Evolutionary conservation across 2,888 invertebrate genomes (phyloP), one percentile per base, ranked within the genome.

Genomic region (Rhagium mordax): DNA sequence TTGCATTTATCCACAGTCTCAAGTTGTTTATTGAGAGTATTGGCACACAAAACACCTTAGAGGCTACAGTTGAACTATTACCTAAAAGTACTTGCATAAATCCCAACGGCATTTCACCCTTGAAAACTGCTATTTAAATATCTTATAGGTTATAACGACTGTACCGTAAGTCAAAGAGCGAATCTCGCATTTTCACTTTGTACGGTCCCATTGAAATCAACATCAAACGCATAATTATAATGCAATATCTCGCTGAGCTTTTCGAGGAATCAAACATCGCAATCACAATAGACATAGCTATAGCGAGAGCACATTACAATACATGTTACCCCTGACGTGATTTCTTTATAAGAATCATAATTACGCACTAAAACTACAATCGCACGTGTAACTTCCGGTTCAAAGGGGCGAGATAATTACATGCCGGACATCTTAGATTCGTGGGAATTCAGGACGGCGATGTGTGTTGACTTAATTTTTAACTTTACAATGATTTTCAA

Each of bases 341-440:
- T 77, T 80, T 74, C 72, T 66, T 78, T 77, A 82, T 79, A 79
- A 72, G 70, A 70, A 68, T 72, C 70, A 80, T 83, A 84, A 84
- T 84, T 82, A 83, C 80, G 79, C 78, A 77, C 72, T 78, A 72
- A 79, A 77, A 78, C 80, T 79, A 79, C 74, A 79, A 81, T 80
- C 78, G 81, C 85, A 85, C 85, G 85, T 85, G 85, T 81, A 83
- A 85, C 84, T 86, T 85, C 86, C 86, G 85, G 85, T 84, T 80
- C 76, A 81, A 81, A 76, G 81, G 84, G 83, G 81, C 79, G 79
- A 82, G 73, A 84, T 84, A 84, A 85, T 84, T 84, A 80, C 75
- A 51, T 66, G 72, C 68, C 72, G 81, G 84, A 79, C 82, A 85
- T 84, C 85, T 84, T 84, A 85, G 84, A 85, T 82, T 79, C 85